Conservation (phyloP, 2,797 vertebrate genomes). For the Hypotaenidia philippensis region DNA sequence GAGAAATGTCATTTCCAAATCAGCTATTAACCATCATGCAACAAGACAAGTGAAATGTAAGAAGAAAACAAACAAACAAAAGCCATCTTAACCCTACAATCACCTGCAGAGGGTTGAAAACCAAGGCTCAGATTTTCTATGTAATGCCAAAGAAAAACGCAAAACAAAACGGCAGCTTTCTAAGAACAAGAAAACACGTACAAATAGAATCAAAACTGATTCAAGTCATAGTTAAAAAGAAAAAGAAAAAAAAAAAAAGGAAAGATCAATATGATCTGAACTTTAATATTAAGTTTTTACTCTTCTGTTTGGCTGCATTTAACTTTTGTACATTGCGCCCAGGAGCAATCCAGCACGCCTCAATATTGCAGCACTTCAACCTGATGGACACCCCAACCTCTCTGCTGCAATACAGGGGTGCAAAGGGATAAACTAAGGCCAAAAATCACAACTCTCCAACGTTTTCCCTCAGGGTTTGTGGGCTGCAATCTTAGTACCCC, state of each 20-base stretch:
- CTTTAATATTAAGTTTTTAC: conserved; percentile 71
- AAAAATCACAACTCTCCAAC: background rate
- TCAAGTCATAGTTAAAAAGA: conserved; percentile 81
- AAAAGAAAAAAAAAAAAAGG: conserved; percentile 72
- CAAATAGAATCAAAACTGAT: conserved; percentile 84
- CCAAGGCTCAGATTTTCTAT: conserved; percentile 67
- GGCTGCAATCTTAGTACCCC: background rate
- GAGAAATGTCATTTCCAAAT: conserved; percentile 82
- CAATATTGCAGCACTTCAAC: background rate
- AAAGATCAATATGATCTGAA: conserved; percentile 90
- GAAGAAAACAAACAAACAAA: conserved; percentile 40
- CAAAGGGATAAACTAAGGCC: background rate
- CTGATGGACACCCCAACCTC: background rate
- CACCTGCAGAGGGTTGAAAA: conserved; percentile 72
- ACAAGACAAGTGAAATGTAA: conserved; percentile 77
- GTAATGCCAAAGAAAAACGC: conserved; percentile 66
- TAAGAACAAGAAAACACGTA: conserved; percentile 77
- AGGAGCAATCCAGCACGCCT: conserved; percentile 10
- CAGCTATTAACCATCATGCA: conserved; percentile 85
- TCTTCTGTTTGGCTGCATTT: conserved; percentile 72
- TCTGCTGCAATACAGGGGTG: background rate
- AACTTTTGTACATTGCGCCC: background rate
- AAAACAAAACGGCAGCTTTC: conserved; percentile 75
- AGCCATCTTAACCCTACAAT: conserved; percentile 68
- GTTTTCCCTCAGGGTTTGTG: background rate